Percentiles rank a stretch among this genome's conserved stretches.
Evolutionary conservation across 2,888 invertebrate genomes (phyloP).

Genomic region (Linyphia triangularis): DNA sequence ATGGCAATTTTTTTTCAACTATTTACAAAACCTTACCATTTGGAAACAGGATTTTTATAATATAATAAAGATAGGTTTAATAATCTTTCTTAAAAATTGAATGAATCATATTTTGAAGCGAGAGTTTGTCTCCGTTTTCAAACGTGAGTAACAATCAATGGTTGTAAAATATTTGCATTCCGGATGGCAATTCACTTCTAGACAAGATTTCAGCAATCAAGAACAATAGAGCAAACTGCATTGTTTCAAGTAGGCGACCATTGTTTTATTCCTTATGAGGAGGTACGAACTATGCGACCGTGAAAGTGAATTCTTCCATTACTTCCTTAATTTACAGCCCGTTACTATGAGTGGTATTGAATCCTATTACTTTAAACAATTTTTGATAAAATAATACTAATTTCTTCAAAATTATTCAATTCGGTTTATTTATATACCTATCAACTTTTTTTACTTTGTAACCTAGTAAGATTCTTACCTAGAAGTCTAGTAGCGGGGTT

Average conservation of each 20-base stretch:
- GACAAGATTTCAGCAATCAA: not conserved
- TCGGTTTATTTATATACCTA: too few relatives aligned
- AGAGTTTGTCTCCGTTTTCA: not conserved
- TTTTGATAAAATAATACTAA: too few relatives aligned
- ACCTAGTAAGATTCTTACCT: too few relatives aligned
- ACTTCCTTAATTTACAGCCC: not conserved
- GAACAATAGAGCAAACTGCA: constrained; percentile 7
- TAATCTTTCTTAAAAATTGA: too few relatives aligned
- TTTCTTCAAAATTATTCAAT: too few relatives aligned
- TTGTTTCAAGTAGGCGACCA: not conserved
- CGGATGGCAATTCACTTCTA: not conserved
- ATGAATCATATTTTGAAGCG: too few relatives aligned
- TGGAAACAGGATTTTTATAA: not conserved
- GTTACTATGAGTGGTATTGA: too few relatives aligned
- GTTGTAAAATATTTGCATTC: not conserved
- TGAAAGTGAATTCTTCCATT: not conserved
- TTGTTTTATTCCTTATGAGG: not conserved
- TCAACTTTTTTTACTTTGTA: too few relatives aligned
- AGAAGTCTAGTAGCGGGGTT: too few relatives aligned
- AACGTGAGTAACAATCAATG: not conserved
- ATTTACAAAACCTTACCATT: not conserved
- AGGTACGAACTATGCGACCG: not conserved
- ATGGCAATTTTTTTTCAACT: not conserved
- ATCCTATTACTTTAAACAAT: too few relatives aligned
- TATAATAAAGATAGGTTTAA: too few relatives aligned